Percentiles rank a stretch among this genome's conserved stretches.
These are phyloP conservation scores for Pristionchus entomophagus DNA, from an alignment of 2,888 invertebrate genomes.

Conservation along the genomic window DNA sequence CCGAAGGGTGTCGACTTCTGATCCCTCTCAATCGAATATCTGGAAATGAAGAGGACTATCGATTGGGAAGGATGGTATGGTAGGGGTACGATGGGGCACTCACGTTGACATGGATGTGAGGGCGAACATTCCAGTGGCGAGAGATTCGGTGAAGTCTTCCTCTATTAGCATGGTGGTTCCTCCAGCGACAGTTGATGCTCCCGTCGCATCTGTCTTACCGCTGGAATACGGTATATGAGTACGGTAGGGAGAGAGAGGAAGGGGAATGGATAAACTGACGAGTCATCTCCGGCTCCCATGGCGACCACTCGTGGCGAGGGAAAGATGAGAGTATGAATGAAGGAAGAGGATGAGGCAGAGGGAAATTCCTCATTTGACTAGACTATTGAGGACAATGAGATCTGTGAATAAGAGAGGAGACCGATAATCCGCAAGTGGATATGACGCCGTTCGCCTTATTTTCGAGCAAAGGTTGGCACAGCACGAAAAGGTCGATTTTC, in stretches of 20 bases:
- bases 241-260: not conserved
- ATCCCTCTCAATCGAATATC: constrained; percentile 1
- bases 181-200: no score
- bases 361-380: no score
- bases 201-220: no score
- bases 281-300: not conserved
- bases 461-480: no score
- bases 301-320: not conserved
- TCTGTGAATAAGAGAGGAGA: not conserved
- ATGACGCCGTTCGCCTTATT: no score
- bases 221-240: not conserved
- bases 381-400: not conserved
- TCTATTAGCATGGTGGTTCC: no score
- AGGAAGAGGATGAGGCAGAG: not conserved
- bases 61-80: not conserved
- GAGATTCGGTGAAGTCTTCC: constrained; percentile 16
- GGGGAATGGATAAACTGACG: not conserved
- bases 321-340: not conserved
- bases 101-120: not conserved
- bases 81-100: not conserved
- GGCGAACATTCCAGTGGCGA: not conserved
- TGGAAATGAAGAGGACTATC: not conserved
- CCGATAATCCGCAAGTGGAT: no score
- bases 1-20: not conserved
- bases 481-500: no score